These are phyloP conservation scores for Sardinella longiceps DNA, from an alignment of 2,797 vertebrate genomes.

Conservation along the genomic window DNA sequence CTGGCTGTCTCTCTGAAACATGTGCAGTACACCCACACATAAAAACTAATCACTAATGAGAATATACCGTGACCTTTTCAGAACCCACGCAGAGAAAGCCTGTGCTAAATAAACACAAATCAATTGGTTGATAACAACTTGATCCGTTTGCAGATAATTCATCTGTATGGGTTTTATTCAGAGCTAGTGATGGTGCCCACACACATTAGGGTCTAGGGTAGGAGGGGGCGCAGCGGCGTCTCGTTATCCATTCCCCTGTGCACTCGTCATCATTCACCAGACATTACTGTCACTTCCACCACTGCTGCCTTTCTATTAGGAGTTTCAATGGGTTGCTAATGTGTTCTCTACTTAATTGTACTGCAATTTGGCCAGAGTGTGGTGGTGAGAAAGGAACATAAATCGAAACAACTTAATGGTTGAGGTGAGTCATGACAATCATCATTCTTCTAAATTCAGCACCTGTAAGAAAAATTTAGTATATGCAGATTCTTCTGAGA, in stretches of 20 bases:
- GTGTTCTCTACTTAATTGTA: neutral
- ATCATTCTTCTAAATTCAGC: neutral
- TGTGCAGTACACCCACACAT: neutral
- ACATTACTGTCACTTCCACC: neutral
- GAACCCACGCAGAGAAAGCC: neutral
- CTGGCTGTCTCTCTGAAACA: neutral
- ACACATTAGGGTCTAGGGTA: neutral
- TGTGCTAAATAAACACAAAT: neutral
- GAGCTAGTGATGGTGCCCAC: neutral
- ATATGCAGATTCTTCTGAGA: neutral
- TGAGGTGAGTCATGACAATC: neutral
- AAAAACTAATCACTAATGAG: neutral
- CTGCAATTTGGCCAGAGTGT: neutral
- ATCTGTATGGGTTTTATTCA: neutral
- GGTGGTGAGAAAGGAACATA: neutral
- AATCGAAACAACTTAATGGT: neutral
- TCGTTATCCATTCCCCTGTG: neutral
- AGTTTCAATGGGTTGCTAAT: neutral
- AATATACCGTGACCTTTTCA: conserved; percentile 10
- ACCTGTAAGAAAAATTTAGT: neutral
- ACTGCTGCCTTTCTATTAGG: neutral
- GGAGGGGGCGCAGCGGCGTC: too few species aligned
- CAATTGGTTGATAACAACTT: neutral
- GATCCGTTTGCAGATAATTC: neutral
- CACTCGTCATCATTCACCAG: neutral